These are phyloP conservation scores for Elachura formosa DNA, from an alignment of 2,113 vertebrate genomes.

Conservation along the genomic window DNA sequence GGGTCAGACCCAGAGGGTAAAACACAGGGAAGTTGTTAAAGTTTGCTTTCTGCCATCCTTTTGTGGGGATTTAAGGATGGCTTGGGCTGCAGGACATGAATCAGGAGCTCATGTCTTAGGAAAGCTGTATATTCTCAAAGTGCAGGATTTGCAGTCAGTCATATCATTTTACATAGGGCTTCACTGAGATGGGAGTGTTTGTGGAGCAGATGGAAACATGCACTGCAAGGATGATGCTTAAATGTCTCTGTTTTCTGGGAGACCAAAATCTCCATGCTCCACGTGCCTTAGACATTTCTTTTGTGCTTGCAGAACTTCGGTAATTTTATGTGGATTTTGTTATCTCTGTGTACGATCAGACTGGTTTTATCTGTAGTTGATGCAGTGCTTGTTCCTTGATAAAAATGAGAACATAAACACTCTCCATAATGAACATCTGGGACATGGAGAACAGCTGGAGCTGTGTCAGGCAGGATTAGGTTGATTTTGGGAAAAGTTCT, in stretches of 20 bases:
- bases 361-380: neutral
- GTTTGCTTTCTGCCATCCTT: neutral
- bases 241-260: rapidly evolving
- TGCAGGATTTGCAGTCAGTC: neutral
- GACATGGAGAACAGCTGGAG: neutral
- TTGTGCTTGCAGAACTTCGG: neutral
- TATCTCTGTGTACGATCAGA: rapidly evolving
- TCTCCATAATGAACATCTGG: neutral
- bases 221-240: neutral
- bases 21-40: neutral
- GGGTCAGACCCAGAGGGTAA: neutral
- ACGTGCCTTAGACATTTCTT: neutral
- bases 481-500: neutral
- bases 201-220: neutral
- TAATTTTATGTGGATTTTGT: neutral
- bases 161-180: neutral
- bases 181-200: neutral
- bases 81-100: neutral
- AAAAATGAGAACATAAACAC: neutral
- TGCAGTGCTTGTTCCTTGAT: neutral
- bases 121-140: neutral
- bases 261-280: neutral
- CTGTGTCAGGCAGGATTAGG: neutral
- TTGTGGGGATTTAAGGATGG: rapidly evolving
- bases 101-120: neutral